Percentiles rank a stretch among this genome's conserved stretches.
These are phyloP conservation scores for Stramonita haemastoma DNA, from an alignment of 2,888 invertebrate genomes.

Conservation along the genomic window DNA sequence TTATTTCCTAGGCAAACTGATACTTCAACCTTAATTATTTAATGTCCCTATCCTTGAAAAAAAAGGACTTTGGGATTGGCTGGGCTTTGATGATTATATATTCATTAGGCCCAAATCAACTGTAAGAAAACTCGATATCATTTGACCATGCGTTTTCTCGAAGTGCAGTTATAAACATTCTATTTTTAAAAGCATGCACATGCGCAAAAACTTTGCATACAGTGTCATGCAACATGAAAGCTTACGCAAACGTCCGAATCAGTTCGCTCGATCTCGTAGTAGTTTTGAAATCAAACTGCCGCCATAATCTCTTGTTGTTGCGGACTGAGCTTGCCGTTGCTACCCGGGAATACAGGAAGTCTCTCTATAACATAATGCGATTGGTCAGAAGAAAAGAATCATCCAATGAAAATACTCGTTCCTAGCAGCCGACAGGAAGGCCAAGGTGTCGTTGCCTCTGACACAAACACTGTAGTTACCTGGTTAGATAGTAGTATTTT, in stretches of 20 bases:
- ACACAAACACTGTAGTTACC: constrained; percentile 24
- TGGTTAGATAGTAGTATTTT: constrained; percentile 4
- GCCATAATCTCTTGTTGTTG: constrained; percentile 58
- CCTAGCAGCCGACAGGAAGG: background rate
- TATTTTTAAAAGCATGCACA: background rate
- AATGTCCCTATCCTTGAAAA: too few relatives aligned
- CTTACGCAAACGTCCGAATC: constrained; percentile 27
- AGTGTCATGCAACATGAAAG: background rate
- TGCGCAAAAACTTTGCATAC: background rate
- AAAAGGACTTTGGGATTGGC: too few relatives aligned
- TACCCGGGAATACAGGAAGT: background rate
- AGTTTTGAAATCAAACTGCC: constrained; percentile 45
- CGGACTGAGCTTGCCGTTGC: constrained; percentile 36
- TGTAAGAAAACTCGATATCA: too few relatives aligned
- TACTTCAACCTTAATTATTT: too few relatives aligned
- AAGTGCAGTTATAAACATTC: background rate
- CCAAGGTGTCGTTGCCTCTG: constrained; percentile 43
- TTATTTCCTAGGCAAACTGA: too few relatives aligned
- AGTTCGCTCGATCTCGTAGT: background rate
- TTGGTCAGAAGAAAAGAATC: constrained; percentile 7
- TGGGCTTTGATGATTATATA: too few relatives aligned
- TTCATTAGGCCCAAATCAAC: too few relatives aligned
- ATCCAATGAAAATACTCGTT: constrained; percentile 36
- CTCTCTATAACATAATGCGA: background rate
- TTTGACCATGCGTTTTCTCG: background rate